These are phyloP conservation scores for Aspiorhynchus laticeps DNA, from an alignment of 2,113 vertebrate genomes.

Conservation along the genomic window DNA sequence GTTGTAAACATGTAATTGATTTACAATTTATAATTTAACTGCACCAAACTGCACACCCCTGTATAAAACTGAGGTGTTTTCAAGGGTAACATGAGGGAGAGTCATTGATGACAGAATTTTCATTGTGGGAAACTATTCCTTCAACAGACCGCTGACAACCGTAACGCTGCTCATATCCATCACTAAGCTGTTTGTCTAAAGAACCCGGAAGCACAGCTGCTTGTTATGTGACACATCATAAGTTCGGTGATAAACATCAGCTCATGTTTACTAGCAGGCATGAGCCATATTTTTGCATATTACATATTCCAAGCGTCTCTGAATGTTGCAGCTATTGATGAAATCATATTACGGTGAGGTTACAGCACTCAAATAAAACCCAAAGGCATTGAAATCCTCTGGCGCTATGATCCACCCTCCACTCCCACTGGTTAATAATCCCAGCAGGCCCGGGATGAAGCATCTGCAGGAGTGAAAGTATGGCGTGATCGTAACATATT, in stretches of 20 bases:
- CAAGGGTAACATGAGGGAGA: background rate
- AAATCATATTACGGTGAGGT: background rate
- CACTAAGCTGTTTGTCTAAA: background rate
- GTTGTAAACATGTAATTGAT: too few species aligned
- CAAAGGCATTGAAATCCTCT: background rate
- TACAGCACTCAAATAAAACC: background rate
- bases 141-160: background rate
- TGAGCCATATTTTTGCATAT: background rate
- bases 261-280: background rate
- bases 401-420: background rate
- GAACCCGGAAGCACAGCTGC: background rate
- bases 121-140: background rate
- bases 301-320: background rate
- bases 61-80: too few species aligned
- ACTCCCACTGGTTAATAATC: background rate
- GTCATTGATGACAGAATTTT: background rate
- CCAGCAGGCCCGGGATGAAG: constrained; percentile 6
- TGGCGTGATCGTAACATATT: constrained; percentile 64
- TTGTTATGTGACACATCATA: background rate
- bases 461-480: constrained; percentile 51
- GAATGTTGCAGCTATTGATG: background rate
- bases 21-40: too few species aligned
- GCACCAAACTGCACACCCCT: too few species aligned
- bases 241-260: background rate
- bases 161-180: background rate